These are phyloP conservation scores for Hippoglossus stenolepis DNA, from an alignment of 2,113 vertebrate genomes.

Conservation along the genomic window DNA sequence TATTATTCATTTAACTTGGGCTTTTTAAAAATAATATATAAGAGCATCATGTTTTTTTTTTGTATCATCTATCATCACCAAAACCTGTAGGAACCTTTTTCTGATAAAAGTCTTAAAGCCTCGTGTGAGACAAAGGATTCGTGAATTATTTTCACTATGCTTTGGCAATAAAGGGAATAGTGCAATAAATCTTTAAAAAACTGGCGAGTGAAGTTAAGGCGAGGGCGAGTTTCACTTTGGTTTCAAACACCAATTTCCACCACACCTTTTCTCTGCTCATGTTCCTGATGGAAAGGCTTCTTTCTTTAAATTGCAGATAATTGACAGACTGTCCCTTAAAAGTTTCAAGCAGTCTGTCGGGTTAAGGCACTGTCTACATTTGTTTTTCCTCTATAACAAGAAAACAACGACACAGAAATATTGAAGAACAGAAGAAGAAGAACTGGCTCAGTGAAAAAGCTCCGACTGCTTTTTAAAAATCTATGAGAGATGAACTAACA, in stretches of 20 bases:
- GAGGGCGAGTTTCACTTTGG: slow-evolving; percentile 26
- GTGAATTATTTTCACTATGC: neutral
- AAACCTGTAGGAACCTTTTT: no score
- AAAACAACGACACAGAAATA: slow-evolving; percentile 42
- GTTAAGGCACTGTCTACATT: slow-evolving; percentile 46
- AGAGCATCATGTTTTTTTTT: neutral
- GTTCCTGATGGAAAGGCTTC: slow-evolving; percentile 10
- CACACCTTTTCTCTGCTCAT: neutral
- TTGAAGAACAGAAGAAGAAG: slow-evolving; percentile 7
- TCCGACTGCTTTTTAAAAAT: slow-evolving; percentile 45
- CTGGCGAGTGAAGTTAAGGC: slow-evolving; percentile 23
- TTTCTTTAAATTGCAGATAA: neutral
- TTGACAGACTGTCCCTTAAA: slow-evolving; percentile 49
- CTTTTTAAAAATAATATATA: neutral
- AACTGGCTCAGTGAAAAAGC: slow-evolving; percentile 76
- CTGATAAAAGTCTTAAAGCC: no score
- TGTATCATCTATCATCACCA: no score
- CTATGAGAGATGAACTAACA: slow-evolving; percentile 23
- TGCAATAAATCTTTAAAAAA: slow-evolving; percentile 17
- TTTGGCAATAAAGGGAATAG: slow-evolving; percentile 47
- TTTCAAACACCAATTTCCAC: slow-evolving; percentile 8
- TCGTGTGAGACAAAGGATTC: neutral
- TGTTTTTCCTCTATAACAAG: slow-evolving; percentile 19
- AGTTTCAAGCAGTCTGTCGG: slow-evolving; percentile 22
- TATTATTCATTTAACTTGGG: neutral